These are phyloP conservation scores for Volucella zonaria DNA, from an alignment of 2,888 invertebrate species.

Conservation along the genomic window DNA sequence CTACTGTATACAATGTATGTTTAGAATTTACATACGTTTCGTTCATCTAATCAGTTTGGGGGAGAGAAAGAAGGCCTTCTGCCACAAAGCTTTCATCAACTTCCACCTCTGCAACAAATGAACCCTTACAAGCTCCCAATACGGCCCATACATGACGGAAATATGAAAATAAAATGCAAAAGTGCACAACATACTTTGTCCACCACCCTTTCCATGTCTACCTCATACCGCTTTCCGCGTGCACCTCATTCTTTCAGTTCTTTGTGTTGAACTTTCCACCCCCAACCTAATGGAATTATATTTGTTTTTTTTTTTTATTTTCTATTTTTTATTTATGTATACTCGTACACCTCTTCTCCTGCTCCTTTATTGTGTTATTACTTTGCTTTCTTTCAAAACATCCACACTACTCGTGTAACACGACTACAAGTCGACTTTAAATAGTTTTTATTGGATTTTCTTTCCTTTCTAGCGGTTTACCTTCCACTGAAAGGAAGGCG, in stretches of 20 bases:
- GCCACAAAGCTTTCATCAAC: neutral
- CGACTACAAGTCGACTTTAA: constrained; percentile 34
- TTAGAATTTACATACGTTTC: no score
- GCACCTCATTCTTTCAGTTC: constrained; percentile 11
- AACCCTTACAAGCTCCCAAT: constrained; percentile 24
- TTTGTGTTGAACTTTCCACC: constrained; percentile 18
- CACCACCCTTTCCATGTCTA: neutral
- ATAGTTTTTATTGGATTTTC: constrained; percentile 68
- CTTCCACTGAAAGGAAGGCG: constrained; percentile 1
- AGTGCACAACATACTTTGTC: constrained; percentile 5
- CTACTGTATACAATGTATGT: no score
- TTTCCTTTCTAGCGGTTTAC: constrained; percentile 18
- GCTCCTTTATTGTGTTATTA: constrained; percentile 36
- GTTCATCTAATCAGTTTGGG: neutral
- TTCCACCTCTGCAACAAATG: neutral
- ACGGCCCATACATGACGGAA: neutral
- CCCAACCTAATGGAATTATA: constrained; percentile 68
- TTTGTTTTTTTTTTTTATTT: constrained; percentile 23
- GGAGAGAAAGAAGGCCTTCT: neutral
- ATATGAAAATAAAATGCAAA: constrained; percentile 4
- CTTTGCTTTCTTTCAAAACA: constrained; percentile 42
- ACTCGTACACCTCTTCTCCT: neutral
- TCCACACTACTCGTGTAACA: neutral
- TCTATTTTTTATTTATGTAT: no score
- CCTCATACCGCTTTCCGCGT: constrained; percentile 13